These are phyloP conservation scores for Danaus chrysippus DNA, from an alignment of 2,888 invertebrate species.

Conservation along the genomic window DNA sequence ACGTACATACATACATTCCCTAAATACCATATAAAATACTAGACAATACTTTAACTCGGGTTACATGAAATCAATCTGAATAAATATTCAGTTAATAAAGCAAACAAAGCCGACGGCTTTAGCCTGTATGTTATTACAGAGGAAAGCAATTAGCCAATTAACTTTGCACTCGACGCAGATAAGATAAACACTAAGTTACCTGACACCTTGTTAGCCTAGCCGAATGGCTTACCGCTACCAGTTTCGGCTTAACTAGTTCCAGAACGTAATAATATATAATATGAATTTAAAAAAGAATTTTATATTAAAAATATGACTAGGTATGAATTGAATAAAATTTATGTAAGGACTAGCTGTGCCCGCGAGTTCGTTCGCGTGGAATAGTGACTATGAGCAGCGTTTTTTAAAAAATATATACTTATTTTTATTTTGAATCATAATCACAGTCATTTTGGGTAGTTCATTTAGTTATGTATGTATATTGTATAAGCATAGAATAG, in stretches of 20 bases:
- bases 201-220: constrained; percentile 55
- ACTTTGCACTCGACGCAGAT: constrained; percentile 50
- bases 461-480: too few species aligned
- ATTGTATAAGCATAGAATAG: too few species aligned
- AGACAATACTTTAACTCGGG: constrained; percentile 25
- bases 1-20: not conserved
- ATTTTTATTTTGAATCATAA: too few species aligned
- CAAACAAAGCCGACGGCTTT: constrained; percentile 24
- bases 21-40: constrained; percentile 7
- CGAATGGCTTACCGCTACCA: constrained; percentile 33
- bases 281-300: too few species aligned
- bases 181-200: constrained; percentile 63
- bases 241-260: constrained; percentile 9
- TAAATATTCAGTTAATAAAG: constrained; percentile 31
- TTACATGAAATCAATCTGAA: constrained; percentile 19
- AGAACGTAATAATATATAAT: not conserved
- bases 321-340: too few species aligned
- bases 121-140: constrained; percentile 61
- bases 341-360: too few species aligned
- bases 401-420: too few species aligned
- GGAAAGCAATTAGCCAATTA: constrained; percentile 74
- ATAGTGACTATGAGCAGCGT: too few species aligned
- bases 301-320: too few species aligned
- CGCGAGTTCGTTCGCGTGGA: too few species aligned
- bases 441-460: too few species aligned